Evolutionary conservation across 2,113 vertebrate species (phyloP).

Genomic region (Chlorodrepanis virens): DNA sequence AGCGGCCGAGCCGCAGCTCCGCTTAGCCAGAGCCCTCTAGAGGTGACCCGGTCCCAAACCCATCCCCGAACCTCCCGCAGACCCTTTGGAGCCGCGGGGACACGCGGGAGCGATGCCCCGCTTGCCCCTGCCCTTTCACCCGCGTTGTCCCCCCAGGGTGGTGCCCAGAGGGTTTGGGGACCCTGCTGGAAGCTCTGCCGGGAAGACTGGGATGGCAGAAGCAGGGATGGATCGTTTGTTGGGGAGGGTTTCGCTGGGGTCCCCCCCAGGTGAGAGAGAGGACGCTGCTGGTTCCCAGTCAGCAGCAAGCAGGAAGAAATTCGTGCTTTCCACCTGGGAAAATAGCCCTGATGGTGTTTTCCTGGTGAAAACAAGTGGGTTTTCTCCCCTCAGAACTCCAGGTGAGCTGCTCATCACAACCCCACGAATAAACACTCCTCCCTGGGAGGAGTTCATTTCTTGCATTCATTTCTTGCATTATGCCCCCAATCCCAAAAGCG

Average conservation of each 20-base stretch:
- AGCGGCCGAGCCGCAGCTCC: background rate
- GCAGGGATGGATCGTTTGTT: background rate
- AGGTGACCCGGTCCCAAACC: background rate
- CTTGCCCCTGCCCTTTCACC: background rate
- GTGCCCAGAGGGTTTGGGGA: background rate
- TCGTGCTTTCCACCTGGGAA: background rate
- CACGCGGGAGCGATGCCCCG: no score
- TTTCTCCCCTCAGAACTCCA: background rate
- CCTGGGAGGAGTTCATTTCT: no score
- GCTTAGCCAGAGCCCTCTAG: background rate
- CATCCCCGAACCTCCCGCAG: accelerated
- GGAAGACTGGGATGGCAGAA: background rate
- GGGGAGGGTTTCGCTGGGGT: background rate
- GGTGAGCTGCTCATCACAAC: no score
- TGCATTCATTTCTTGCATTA: background rate
- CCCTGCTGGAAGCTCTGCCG: background rate
- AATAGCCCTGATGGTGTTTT: background rate
- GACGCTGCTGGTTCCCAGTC: background rate
- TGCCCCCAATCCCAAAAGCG: background rate
- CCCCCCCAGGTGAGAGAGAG: background rate
- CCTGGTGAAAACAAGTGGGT: background rate
- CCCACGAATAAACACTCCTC: background rate
- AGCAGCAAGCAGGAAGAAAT: no score
- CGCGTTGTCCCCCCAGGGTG: accelerated
- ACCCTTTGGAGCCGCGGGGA: background rate